Base-by-base conservation (phyloP, 1,140 invertebrate genomes). In the Sminthurides bifidus region DNA sequence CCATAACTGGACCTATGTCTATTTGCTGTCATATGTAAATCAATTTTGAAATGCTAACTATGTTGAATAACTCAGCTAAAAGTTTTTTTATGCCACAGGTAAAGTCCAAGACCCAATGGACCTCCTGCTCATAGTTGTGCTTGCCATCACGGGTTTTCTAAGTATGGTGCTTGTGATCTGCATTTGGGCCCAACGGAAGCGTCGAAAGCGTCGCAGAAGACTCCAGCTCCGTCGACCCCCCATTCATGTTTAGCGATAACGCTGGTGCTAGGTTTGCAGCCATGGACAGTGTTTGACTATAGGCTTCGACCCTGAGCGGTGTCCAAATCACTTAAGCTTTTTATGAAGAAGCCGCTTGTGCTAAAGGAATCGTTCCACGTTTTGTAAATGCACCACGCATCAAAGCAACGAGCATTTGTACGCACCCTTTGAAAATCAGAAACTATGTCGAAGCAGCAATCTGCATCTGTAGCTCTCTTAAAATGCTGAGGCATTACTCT, bases 161-260 rank as follows among this genome's bases (percentile, higher is more conserved):
- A 56, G 40, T 30, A 27, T 54, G 8, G 29, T 61, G 14, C 31
- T 57, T 21, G 27, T 54, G 2, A 4, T 65, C 12, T 65, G 63
- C 35, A 51, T 54, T 6, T 65, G 56, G 55, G 52, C 27, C 40
- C 56, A 61, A 31, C 33, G 61, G 33, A 63, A 63, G 51, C 51
- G 53, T 14, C 8, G 59, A 38, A 64, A 54, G 40, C 48, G 54
- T 17, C 50, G 54, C 37, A 41, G 61, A 40, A 24, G 62, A 35
- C 27, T 55, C 3, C 59, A 62, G 30, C 38, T 64, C 1, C 51
- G 64, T 10, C 52, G 58, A 1, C 64, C 62, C 14, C 44, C 64
- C 55, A 15, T 61, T 56, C 50, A 63, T 58, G 43, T 63, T 60
- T 33, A 59, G 64, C 56, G 61, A 64, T 59, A 64, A 63, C 44